Percentiles rank a stretch among this genome's conserved stretches.
Evolutionary conservation across 1,140 invertebrate genomes (phyloP).

Genomic region (Sminthurides bifidus): DNA sequence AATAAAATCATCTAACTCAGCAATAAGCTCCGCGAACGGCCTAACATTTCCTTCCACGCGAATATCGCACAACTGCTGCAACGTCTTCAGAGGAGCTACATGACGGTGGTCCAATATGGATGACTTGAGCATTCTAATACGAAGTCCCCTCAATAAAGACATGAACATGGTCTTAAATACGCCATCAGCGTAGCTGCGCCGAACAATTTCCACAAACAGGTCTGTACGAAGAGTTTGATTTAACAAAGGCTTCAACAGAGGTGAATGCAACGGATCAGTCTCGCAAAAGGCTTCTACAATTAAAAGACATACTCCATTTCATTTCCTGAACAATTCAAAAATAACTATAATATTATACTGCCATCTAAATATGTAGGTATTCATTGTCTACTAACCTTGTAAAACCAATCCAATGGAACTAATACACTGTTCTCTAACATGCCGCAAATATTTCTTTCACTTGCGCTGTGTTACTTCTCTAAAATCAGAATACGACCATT

Average conservation of each 20-base stretch:
- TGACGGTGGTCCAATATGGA: constrained; percentile 58
- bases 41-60: constrained; percentile 42
- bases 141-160: constrained; percentile 56
- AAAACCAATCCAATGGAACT: constrained; percentile 49
- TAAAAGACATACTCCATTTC: background rate
- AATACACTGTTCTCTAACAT: constrained; percentile 50
- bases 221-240: constrained; percentile 52
- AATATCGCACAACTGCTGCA: constrained; percentile 61
- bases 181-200: constrained; percentile 43
- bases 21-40: constrained; percentile 66
- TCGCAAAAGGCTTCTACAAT: constrained; percentile 23
- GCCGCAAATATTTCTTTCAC: constrained; percentile 45
- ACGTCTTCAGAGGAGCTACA: constrained; percentile 49
- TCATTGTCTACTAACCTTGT: constrained; percentile 44
- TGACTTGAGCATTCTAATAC: constrained; percentile 53
- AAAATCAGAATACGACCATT: constrained; percentile 18
- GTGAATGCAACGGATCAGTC: constrained; percentile 36
- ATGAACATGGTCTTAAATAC: constrained; percentile 54
- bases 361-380: constrained; percentile 12
- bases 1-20: constrained; percentile 52
- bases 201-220: constrained; percentile 51
- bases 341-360: background rate
- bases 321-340: background rate
- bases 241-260: constrained; percentile 49
- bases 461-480: constrained; percentile 48